Evolutionary conservation across 2,888 invertebrate genomes (phyloP).

Genomic region (Lamproptera curius): DNA sequence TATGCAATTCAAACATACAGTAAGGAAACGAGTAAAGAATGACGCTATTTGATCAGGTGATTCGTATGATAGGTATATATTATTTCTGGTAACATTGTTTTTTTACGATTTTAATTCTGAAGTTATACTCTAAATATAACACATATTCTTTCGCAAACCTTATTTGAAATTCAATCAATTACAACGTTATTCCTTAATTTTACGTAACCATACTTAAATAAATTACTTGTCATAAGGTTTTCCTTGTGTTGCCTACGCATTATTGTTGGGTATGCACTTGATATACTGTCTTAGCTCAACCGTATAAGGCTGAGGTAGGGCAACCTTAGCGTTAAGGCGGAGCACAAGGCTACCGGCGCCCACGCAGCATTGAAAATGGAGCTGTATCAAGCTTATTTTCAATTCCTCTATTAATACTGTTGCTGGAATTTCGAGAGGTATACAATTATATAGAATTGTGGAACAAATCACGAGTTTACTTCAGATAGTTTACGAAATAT

Average conservation of each 20-base stretch:
- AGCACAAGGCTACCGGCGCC: conserved; percentile 57
- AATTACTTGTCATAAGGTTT: too few relatives aligned
- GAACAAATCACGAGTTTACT: too few relatives aligned
- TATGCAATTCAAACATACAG: not conserved
- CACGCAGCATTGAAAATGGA: conserved; percentile 39
- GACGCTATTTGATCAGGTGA: conserved; percentile 12
- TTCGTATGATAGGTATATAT: not conserved
- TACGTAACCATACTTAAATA: too few relatives aligned
- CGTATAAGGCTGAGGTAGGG: conserved; percentile 47
- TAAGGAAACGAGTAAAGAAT: conserved; percentile 8
- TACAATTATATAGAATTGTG: too few relatives aligned
- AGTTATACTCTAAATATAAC: too few relatives aligned
- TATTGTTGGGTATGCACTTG: conserved; percentile 8
- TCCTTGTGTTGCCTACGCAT: conserved; percentile 12
- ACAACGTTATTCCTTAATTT: too few relatives aligned
- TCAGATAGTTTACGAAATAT: too few relatives aligned
- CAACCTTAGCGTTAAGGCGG: conserved; percentile 47
- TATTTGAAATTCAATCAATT: too few relatives aligned
- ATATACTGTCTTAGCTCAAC: conserved; percentile 28
- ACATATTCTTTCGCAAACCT: too few relatives aligned
- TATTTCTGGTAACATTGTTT: too few relatives aligned
- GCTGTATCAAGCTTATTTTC: conserved; percentile 12
- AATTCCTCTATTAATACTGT: not conserved
- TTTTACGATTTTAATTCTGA: too few relatives aligned
- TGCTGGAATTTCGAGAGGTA: not conserved